Conservation (phyloP, 2,113 vertebrate genomes). For the Brachyhypopomus gauderio region DNA sequence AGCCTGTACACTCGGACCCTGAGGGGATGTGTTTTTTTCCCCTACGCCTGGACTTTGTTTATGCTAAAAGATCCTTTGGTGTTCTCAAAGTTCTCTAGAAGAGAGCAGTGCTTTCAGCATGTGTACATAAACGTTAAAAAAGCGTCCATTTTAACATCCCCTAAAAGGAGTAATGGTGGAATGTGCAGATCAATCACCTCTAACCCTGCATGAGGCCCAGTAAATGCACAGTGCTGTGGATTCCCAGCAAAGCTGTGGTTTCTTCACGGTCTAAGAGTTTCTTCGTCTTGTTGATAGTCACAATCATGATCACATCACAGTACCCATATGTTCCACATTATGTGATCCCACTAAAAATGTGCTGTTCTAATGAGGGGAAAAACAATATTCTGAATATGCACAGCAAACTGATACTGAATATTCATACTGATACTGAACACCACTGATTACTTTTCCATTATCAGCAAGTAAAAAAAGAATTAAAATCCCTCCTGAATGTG, state of each 20-base stretch:
- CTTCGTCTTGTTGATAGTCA: not conserved
- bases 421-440: not conserved
- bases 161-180: slow-evolving; percentile 21
- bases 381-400: not conserved
- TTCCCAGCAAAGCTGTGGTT: slow-evolving; percentile 22
- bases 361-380: not conserved
- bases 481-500: not conserved
- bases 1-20: slow-evolving; percentile 5
- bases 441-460: too few species aligned
- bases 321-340: not conserved
- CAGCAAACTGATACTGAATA: not conserved
- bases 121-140: slow-evolving; percentile 38
- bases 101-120: slow-evolving; percentile 9
- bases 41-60: slow-evolving; percentile 28
- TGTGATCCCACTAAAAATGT: not conserved
- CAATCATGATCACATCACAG: not conserved
- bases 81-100: not conserved
- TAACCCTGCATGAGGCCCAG: not conserved
- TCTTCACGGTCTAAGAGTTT: slow-evolving; percentile 2
- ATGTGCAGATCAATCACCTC: slow-evolving; percentile 13
- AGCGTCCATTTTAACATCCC: slow-evolving; percentile 27
- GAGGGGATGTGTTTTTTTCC: not conserved
- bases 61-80: slow-evolving; percentile 36
- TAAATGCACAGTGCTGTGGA: slow-evolving; percentile 1
- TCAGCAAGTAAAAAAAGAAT: too few species aligned